phyloP scores from a whole-genome alignment of 2,888 invertebrate species.

The Phalera bucephala region DNA sequence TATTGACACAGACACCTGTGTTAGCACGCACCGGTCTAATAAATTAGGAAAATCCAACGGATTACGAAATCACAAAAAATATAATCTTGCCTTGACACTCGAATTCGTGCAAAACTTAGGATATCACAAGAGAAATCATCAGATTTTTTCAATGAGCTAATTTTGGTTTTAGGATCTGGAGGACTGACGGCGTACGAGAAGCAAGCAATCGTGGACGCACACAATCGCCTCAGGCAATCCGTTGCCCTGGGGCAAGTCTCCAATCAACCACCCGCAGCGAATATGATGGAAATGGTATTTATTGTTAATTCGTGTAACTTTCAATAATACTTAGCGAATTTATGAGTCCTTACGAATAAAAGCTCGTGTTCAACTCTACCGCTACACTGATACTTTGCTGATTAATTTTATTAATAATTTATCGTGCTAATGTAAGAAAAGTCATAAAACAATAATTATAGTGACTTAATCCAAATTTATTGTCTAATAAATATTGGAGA shows the following conservation, averaged over 20 bases:
- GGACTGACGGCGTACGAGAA: constrained; percentile 88
- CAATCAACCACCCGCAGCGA: constrained; percentile 90
- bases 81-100: constrained; percentile 46
- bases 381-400: neutral
- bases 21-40: constrained; percentile 59
- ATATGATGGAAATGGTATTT: constrained; percentile 93
- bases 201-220: constrained; percentile 89
- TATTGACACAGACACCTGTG: constrained; percentile 71
- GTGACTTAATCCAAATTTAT: constrained; percentile 1
- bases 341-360: constrained; percentile 7
- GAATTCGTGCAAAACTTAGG: constrained; percentile 6
- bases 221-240: constrained; percentile 90
- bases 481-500: neutral
- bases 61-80: constrained; percentile 50
- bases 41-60: constrained; percentile 58
- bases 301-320: constrained; percentile 7
- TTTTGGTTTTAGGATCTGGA: constrained; percentile 79
- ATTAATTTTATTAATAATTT: neutral
- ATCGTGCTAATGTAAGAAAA: neutral
- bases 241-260: constrained; percentile 91
- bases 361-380: neutral
- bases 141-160: constrained; percentile 6
- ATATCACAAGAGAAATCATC: no score
- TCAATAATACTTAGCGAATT: constrained; percentile 7
- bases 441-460: neutral